Evolutionary conservation across 1,140 invertebrate genomes (phyloP), one percentile per base, ranked within the genome.

Genomic region (Solenopsis invicta): DNA sequence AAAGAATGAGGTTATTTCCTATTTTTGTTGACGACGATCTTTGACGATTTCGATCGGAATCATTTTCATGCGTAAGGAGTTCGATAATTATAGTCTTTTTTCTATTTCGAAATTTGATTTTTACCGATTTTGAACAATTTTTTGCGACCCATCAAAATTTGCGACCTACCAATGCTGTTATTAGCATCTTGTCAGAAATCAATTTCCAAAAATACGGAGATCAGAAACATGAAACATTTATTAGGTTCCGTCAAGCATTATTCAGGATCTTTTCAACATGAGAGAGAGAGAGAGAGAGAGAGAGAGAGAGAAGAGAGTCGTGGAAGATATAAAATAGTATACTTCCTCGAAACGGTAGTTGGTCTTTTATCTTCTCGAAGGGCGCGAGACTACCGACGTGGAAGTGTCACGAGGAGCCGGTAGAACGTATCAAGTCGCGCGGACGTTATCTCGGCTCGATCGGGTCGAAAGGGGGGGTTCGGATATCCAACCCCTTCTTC

Each of bases 371-470:
- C 67, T 74, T 74, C 3, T 6, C 54, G 54, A 50, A 41, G 37
- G n/a, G 37, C 64, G 18, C 54, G 54, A 37, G 45, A 74, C 45
- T 74, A 75, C 52, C 80, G 69, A 84, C n/a, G 54, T 74, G 41
- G 54, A 84, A 84, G 56, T 84, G 80, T 85, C 67, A 84, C 52
- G 88, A 81, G 21, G 72, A 81, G 69, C 80, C 75, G 84, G 78
- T 87, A 87, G 87, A 90, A 90, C 88, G 89, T 91, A 91, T 91
- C 89, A 64, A 81, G 87, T 78, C 89, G 61, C 89, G 88, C 76
- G 50, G 89, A 91, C 87, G 90, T 91, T 91, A 91, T 91, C 90
- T 89, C 48, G 59, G 75, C 76, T 87, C 59, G 77, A 89, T 91
- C 90, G 89, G 67, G 86, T 77, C 48, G 71, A 91, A 91, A 85